Evolutionary conservation across 2,797 vertebrate species (phyloP).

Genomic region (Myripristis murdjan): DNA sequence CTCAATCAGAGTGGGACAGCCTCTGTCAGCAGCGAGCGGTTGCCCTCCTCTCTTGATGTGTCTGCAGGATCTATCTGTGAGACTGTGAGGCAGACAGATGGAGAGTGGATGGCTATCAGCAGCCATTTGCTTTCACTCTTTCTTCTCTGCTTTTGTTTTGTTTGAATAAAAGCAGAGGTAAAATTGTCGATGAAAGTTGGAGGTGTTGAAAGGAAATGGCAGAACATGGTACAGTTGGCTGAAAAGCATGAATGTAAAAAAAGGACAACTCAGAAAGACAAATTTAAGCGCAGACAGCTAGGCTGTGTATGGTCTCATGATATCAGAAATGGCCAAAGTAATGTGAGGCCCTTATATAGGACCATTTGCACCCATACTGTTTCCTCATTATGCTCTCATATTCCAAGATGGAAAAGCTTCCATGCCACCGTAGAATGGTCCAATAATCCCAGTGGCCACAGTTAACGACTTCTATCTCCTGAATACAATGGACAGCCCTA

Average conservation of each 20-base stretch:
- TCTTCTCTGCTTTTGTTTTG: slow-evolving; percentile 6
- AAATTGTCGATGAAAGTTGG: slow-evolving; percentile 32
- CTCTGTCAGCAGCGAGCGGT: slow-evolving; percentile 47
- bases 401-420: neutral
- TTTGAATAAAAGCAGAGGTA: slow-evolving; percentile 31
- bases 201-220: slow-evolving; percentile 15
- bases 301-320: too few relatives aligned
- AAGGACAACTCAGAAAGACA: neutral
- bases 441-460: too few relatives aligned
- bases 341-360: neutral
- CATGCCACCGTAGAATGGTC: too few relatives aligned
- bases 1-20: slow-evolving; percentile 40
- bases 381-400: too few relatives aligned
- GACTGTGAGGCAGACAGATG: neutral
- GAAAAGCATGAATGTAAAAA: slow-evolving; percentile 1
- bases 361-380: neutral
- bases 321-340: neutral
- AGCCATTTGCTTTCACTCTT: slow-evolving; percentile 31
- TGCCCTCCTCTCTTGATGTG: slow-evolving; percentile 5
- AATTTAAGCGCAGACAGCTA: neutral
- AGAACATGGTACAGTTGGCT: slow-evolving; percentile 17
- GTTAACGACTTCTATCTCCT: too few relatives aligned
- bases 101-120: slow-evolving; percentile 28
- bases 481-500: too few relatives aligned
- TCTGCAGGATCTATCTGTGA: slow-evolving; percentile 24